Conservation (phyloP, 2,797 vertebrate genomes). For the Schizopygopsis pylzovi region DNA sequence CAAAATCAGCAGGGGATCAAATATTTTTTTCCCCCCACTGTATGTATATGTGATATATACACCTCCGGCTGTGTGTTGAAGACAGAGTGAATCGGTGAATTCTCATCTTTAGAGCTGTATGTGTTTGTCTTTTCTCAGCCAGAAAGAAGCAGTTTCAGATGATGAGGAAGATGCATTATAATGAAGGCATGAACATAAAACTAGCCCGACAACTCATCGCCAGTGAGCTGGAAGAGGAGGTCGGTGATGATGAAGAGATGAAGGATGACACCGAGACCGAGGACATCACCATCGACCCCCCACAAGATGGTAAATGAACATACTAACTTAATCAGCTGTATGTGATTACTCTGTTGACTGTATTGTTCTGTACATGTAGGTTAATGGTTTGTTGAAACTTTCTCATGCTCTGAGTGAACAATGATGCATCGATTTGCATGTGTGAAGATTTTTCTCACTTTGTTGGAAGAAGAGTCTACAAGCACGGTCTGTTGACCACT, state of each 20-base stretch:
- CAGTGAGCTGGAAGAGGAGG: conserved; percentile 87
- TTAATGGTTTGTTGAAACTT: neutral
- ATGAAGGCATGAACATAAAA: conserved; percentile 96
- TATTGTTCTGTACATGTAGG: neutral
- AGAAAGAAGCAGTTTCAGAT: conserved; percentile 96
- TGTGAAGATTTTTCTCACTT: neutral
- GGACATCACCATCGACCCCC: conserved; percentile 84
- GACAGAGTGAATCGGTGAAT: too few species aligned
- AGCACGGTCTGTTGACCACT: neutral
- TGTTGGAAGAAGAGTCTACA: neutral
- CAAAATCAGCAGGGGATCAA: too few species aligned
- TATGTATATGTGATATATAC: too few species aligned
- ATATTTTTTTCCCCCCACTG: too few species aligned
- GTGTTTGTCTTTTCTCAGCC: conserved; percentile 71
- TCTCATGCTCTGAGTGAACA: neutral
- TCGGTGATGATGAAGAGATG: conserved; percentile 86
- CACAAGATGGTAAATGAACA: conserved; percentile 75
- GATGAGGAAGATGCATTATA: conserved; percentile 98
- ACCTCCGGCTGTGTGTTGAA: too few species aligned
- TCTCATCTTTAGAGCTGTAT: neutral
- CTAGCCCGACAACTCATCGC: conserved; percentile 94
- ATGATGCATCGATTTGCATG: neutral
- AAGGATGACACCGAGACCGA: conserved; percentile 84
- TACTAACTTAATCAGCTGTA: neutral
- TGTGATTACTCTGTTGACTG: neutral